Base-by-base conservation (phyloP, 2,797 vertebrate species). In the Gobionotothen gibberifrons region DNA sequence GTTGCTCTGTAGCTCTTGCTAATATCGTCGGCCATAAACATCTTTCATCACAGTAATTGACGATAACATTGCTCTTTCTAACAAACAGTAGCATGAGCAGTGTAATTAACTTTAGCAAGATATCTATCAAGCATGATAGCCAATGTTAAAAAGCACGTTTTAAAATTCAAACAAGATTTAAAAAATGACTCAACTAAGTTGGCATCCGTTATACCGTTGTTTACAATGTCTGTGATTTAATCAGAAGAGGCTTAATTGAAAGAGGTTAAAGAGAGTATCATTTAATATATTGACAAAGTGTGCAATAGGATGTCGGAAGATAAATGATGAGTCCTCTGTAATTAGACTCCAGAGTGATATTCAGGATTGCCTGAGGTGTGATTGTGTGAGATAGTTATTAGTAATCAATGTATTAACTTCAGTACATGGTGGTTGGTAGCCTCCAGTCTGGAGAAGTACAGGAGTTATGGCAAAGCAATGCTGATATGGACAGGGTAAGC, bases 121-220 rank as follows among this genome's bases (percentile, higher is more conserved):
- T 44, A 26, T 67, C n/a, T 69, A 51, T 29, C 39, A 44, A 39
- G 32, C 26, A 52, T 29, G 16, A n/a, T 9, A 52, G 16, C 15
- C 26, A 26, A 65, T 59, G 21, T 21, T 16, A 36, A 59, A 48
- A 44, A 58, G 46, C 9, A 10, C 32, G 32, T 43, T 58, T 26
- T 48, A 42, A 36, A 70, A 49, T 52, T 61, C 29, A 47, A 54
- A 61, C 49, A 21, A 32, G 39, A 54, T 49, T 36, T 36, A 42
- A 26, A 12, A 53, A 58, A 57, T 17, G 3, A 57, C 53, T 72
- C 3, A 42, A 21, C 44, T 74, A 21, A 19, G 55, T 13, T 69
- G 52, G 47, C 70, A 49, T 49, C 44, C 3, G 17, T 63, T 46
- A 52, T 19, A 16, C 29, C 21, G 49, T 48, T 19, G 40, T 59